Conservation (phyloP, 2,113 vertebrate species). For the Anolis carolinensis region DNA sequence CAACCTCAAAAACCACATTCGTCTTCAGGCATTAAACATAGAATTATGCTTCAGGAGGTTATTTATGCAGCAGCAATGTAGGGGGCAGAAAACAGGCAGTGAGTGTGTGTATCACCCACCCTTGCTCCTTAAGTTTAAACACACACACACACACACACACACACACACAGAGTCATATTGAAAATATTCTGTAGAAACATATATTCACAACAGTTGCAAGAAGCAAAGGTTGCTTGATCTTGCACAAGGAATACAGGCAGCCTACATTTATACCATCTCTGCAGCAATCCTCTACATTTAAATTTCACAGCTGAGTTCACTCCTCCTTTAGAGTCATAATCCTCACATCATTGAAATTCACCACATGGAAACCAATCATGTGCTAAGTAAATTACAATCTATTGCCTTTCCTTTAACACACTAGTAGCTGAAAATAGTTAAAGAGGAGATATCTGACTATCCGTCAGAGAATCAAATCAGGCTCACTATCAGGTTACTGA, state of each 20-base stretch:
- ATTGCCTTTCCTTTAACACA: background rate
- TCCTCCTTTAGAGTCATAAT: background rate
- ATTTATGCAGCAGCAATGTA: background rate
- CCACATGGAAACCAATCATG: fast-evolving
- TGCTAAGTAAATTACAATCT: background rate
- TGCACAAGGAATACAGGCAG: fast-evolving
- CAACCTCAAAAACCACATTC: background rate
- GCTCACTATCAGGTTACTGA: background rate
- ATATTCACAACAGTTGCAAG: background rate
- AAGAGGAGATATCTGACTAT: background rate
- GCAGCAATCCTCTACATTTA: background rate
- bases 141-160: background rate
- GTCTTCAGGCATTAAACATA: background rate
- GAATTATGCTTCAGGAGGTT: background rate
- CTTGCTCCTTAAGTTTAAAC: background rate
- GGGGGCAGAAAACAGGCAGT: background rate
- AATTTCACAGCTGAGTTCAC: fast-evolving
- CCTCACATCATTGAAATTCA: background rate
- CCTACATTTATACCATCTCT: background rate
- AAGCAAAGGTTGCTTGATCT: background rate
- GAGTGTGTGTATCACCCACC: no score
- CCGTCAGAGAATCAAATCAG: background rate
- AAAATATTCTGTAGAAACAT: background rate
- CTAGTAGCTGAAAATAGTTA: background rate
- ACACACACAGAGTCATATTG: no score